Evolutionary conservation across 1,140 invertebrate species (phyloP), one percentile per base, ranked within the genome.

Genomic region (Amphibalanus amphitrite): DNA sequence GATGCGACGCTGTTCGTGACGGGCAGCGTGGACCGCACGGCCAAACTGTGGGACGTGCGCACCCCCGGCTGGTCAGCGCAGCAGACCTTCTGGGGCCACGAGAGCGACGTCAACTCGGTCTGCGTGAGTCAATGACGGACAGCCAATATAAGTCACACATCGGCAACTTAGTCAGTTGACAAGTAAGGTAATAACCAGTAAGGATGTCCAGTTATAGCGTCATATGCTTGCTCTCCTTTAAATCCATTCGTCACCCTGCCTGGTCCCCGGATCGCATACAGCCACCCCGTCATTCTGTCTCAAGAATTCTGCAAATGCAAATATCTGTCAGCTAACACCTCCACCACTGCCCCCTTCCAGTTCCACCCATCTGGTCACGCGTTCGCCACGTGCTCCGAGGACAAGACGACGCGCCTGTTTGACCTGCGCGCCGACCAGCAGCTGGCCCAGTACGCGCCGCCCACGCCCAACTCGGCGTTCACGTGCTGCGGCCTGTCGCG

Each of bases 61-160:
- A 90, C 91, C 73, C 72, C 73, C 30, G 85, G 88, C 64, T 26
- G 73, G 86, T n/a, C 85, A 72, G 89, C 90, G 25, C 89, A 89
- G 77, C 92, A 94, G 81, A 92, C 89, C 17, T 94, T 94, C 79
- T 93, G 91, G 79, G 92, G 92, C 3, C 92, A 94, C 77, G 87
- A 89, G 72, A 87, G 90, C 70, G 92, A 94, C 77, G 91, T 95
- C 1, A 93, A 93, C 80, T 92, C 90, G 70, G 91, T 94, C 79
- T 92, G 87, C 78, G 92, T 94, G 82, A 87, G 90, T 87, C 59
- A 6, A 38, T 6, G 38, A 38, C 6, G 38, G 38, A 38, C 38
- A 17, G 38, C 6, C 38, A n/a, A n/a, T n/a, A n/a, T n/a, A n/a
- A n/a, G n/a, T n/a, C n/a, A n/a, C n/a, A n/a, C n/a, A n/a, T n/a